phyloP scores from a whole-genome alignment of 2,888 invertebrate species.

The Drosophila crucigera region DNA sequence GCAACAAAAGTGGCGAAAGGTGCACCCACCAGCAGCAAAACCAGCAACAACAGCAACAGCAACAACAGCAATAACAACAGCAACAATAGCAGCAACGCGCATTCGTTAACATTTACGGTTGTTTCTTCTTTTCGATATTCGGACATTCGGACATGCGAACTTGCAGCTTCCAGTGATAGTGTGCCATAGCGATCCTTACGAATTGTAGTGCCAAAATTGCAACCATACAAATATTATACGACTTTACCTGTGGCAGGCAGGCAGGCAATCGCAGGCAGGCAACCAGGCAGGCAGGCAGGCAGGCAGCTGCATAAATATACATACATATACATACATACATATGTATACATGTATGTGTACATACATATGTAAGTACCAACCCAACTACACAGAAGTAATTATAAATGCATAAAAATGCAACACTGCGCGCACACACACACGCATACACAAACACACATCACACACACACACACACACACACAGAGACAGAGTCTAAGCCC shows the following conservation, averaged over 20 bases:
- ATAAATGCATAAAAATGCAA: conserved; percentile 78
- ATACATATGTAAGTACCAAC: conserved; percentile 32
- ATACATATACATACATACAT: conserved; percentile 7
- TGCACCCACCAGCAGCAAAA: conserved; percentile 72
- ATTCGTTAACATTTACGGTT: conserved; percentile 39
- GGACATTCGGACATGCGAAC: conserved; percentile 25
- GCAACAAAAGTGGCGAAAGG: conserved; percentile 74
- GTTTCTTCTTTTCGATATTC: conserved; percentile 29
- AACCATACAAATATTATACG: conserved; percentile 29
- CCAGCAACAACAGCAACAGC: conserved; percentile 37
- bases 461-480: not conserved
- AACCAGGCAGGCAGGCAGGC: conserved; percentile 3
- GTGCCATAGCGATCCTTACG: conserved; percentile 62
- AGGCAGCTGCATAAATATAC: conserved; percentile 44
- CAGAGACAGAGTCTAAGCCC: conserved; percentile 40
- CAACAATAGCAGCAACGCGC: conserved; percentile 25
- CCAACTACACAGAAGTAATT: conserved; percentile 65
- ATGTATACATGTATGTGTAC: not conserved
- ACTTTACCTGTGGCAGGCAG: conserved; percentile 38
- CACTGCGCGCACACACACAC: conserved; percentile 21
- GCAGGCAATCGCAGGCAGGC: conserved; percentile 11
- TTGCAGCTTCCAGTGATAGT: conserved; percentile 49
- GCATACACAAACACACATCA: not conserved
- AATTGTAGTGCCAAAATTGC: conserved; percentile 61
- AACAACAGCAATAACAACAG: conserved; percentile 20